Conservation (phyloP, 2,113 vertebrate species). For the Hyperopisus bebe region DNA sequence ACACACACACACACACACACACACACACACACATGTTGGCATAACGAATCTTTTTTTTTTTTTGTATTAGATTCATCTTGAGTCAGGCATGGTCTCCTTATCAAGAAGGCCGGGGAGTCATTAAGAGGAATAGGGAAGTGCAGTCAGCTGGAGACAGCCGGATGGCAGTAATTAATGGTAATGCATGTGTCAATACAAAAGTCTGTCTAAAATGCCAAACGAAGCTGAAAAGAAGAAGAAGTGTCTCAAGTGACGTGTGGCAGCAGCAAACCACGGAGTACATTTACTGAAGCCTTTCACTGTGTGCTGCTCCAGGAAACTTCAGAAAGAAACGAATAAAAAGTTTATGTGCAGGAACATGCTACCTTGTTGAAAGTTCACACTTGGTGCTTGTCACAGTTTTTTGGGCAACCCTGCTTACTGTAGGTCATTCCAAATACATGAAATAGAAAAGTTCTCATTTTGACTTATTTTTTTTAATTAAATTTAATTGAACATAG, state of each 20-base stretch:
- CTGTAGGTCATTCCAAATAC: neutral
- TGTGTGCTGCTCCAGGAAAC: neutral
- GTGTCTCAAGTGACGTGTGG: neutral
- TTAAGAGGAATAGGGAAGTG: conserved; percentile 57
- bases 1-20: neutral
- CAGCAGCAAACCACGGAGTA: neutral
- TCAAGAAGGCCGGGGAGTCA: neutral
- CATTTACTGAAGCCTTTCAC: neutral
- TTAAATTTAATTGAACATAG: no score
- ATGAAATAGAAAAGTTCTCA: neutral
- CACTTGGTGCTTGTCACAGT: neutral
- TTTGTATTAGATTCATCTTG: conserved; percentile 16
- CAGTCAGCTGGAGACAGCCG: conserved; percentile 47
- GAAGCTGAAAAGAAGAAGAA: conserved; percentile 17
- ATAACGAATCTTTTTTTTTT: no score
- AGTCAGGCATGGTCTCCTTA: conserved; percentile 20
- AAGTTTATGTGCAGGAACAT: neutral
- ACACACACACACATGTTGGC: neutral
- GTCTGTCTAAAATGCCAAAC: neutral
- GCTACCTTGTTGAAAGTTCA: neutral
- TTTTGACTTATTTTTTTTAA: neutral
- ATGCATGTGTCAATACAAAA: conserved; percentile 59
- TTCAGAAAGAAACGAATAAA: neutral
- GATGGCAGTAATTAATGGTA: conserved; percentile 56
- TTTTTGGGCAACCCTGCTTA: neutral